A percentile compares a stretch with the other conserved stretches of the same genome.
Evolutionary conservation across 1,140 invertebrate genomes (phyloP).

Genomic region (Hirudo medicinalis): DNA sequence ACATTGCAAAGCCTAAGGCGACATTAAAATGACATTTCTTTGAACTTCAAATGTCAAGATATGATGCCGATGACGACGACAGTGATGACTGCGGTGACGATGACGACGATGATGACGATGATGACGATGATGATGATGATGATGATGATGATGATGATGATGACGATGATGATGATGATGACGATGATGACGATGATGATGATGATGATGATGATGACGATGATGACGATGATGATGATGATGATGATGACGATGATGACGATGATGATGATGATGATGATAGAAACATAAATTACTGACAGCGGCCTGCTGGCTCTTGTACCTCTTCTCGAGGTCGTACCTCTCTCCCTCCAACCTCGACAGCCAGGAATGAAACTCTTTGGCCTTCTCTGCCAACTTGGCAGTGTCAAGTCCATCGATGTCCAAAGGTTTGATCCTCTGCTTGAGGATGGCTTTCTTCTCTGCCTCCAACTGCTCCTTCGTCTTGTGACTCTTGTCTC

Average conservation of each 20-base stretch:
- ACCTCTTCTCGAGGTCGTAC: constrained; percentile 96
- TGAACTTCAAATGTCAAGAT: not conserved
- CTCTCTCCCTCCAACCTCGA: constrained; percentile 94
- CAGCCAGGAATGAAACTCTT: constrained; percentile 85
- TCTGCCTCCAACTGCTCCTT: constrained; percentile 97
- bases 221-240: not conserved
- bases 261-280: not conserved
- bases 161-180: not conserved
- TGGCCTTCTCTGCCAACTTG: constrained; percentile 73
- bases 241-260: not conserved
- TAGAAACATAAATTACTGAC: constrained; percentile 51
- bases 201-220: not conserved
- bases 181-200: constrained; percentile 6
- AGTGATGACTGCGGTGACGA: not conserved
- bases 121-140: not conserved
- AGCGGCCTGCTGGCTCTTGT: constrained; percentile 98
- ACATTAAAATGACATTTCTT: too few relatives aligned
- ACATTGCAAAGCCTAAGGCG: too few relatives aligned
- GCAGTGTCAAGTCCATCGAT: constrained; percentile 65
- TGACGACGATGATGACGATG: not conserved
- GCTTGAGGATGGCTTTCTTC: constrained; percentile 88
- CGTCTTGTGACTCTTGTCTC: constrained; percentile 89
- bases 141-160: constrained; percentile 1
- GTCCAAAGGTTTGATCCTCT: constrained; percentile 82
- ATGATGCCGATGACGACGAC: too few relatives aligned